phyloP scores from a whole-genome alignment of 2,113 vertebrate genomes.

The Gopherus evgoodei region DNA sequence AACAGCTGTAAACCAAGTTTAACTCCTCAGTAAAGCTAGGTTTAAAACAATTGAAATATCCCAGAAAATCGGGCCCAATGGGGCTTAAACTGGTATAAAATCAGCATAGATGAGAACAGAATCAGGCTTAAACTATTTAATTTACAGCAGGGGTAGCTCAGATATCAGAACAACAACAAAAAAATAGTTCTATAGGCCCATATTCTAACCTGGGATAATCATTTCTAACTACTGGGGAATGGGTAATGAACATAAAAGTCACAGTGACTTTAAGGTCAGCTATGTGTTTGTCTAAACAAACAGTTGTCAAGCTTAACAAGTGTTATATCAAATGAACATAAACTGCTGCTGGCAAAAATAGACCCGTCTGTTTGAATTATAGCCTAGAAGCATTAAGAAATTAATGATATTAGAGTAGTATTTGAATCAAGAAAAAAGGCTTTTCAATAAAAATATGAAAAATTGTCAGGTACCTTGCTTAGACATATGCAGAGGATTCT shows the following conservation, averaged over 20 bases:
- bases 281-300: background rate
- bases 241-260: background rate
- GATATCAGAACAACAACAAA: background rate
- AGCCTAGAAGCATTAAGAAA: background rate
- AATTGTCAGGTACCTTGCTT: background rate
- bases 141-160: background rate
- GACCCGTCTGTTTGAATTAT: background rate
- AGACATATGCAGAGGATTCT: background rate
- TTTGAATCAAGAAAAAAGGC: background rate
- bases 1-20: background rate
- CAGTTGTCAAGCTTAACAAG: background rate
- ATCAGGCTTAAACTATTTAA: background rate
- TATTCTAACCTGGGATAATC: background rate
- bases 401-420: background rate
- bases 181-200: background rate
- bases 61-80: background rate
- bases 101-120: background rate
- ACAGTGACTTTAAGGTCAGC: background rate
- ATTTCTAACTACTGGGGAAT: background rate
- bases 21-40: background rate
- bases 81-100: background rate
- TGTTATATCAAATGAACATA: background rate
- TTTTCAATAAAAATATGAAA: background rate
- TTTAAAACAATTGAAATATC: slow-evolving; percentile 5
- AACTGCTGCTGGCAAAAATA: background rate